phyloP scores from a whole-genome alignment of 2,888 invertebrate species.

The Eubasilissa splendida region DNA sequence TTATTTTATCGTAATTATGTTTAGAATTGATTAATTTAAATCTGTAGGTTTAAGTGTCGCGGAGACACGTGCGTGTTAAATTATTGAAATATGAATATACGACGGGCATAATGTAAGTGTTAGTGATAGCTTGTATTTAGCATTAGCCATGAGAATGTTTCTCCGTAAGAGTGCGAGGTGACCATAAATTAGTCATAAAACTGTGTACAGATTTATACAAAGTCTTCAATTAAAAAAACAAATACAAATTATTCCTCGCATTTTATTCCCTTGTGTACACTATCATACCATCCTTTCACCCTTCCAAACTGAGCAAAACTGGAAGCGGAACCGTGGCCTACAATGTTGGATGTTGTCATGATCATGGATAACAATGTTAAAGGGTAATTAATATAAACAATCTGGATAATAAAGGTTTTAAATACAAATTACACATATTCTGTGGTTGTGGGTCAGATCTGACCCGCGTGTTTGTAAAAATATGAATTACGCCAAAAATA shows the following conservation, averaged over 20 bases:
- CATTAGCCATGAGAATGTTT: conserved; percentile 7
- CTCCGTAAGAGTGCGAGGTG: neutral
- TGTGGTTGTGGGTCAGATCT: too few relatives aligned
- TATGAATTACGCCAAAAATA: too few relatives aligned
- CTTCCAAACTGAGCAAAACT: too few relatives aligned
- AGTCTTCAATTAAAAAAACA: conserved; percentile 48
- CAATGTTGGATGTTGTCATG: too few relatives aligned
- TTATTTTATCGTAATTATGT: conserved; percentile 1
- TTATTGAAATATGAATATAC: conserved; percentile 14
- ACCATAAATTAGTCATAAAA: conserved; percentile 25
- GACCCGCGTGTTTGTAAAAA: too few relatives aligned
- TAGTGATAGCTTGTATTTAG: conserved; percentile 31
- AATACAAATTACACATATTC: too few relatives aligned
- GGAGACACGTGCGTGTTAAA: conserved; percentile 23
- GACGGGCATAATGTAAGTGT: conserved; percentile 36
- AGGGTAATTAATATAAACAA: too few relatives aligned
- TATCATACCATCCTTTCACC: neutral
- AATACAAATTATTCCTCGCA: conserved; percentile 37
- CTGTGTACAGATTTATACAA: conserved; percentile 58
- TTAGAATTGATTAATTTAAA: conserved; percentile 2
- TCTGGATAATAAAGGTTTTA: too few relatives aligned
- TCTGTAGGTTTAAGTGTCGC: neutral
- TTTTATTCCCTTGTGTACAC: conserved; percentile 19
- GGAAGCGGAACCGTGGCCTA: too few relatives aligned
- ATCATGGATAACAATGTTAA: too few relatives aligned